Evolutionary conservation across 2,888 invertebrate species (phyloP).

Genomic region (Seira sanloemensis): DNA sequence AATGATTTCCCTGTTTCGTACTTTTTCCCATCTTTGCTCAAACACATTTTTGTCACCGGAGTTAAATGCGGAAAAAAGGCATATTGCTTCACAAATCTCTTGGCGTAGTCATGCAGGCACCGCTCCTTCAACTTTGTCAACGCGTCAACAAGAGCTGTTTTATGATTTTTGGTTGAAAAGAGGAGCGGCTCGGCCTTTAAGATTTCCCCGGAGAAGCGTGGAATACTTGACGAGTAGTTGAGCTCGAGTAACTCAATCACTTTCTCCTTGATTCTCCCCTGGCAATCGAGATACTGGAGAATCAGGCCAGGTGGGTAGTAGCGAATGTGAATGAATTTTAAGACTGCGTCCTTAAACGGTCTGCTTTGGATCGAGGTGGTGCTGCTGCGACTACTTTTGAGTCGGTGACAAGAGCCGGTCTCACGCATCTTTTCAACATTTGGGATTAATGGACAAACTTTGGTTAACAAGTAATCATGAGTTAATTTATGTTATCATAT

Average conservation of each 20-base stretch:
- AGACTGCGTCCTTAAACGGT: conserved; percentile 78
- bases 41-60: conserved; percentile 84
- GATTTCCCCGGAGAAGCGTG: conserved; percentile 78
- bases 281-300: conserved; percentile 80
- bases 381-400: conserved; percentile 24
- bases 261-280: conserved; percentile 79
- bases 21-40: conserved; percentile 83
- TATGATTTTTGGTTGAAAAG: conserved; percentile 78
- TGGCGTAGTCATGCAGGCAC: conserved; percentile 80
- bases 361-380: no score
- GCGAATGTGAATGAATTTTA: conserved; percentile 83
- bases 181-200: conserved; percentile 79
- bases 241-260: conserved; percentile 82
- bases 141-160: conserved; percentile 80
- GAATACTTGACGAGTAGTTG: conserved; percentile 76
- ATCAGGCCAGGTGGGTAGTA: conserved; percentile 84
- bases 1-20: no score
- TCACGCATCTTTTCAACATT: no score
- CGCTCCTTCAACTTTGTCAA: conserved; percentile 81
- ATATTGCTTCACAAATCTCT: conserved; percentile 82
- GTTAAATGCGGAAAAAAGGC: conserved; percentile 82
- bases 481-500: background rate
- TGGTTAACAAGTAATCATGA: no score
- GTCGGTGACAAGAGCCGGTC: no score
- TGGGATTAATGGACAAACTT: no score